A percentile compares a stretch with the other conserved stretches of the same genome.
Conservation (phyloP, 2,113 vertebrate genomes). For the Chiloscyllium plagiosum region DNA sequence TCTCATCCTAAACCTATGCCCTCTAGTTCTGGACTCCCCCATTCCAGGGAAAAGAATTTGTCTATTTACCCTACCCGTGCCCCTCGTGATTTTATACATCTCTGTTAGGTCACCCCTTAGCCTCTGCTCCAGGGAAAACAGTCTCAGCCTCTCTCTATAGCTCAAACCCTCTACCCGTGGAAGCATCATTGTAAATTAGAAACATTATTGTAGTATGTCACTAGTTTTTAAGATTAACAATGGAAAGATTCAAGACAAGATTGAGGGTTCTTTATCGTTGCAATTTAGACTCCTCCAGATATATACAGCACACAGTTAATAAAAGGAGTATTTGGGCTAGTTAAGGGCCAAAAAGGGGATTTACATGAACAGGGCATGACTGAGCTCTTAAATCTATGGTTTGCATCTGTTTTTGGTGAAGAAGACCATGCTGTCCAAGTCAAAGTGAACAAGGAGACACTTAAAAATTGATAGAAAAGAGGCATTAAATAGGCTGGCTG, state of each 20-base stretch:
- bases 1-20: too few species aligned
- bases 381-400: background rate
- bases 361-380: background rate
- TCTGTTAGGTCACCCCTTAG: too few species aligned
- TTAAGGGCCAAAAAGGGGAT: background rate
- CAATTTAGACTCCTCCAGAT: background rate
- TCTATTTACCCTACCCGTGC: too few species aligned
- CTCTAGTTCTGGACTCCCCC: too few species aligned
- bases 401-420: background rate
- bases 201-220: background rate
- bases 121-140: too few species aligned
- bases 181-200: background rate
- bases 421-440: background rate
- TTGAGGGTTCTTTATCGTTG: background rate
- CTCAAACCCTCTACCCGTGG: too few species aligned
- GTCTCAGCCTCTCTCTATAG: too few species aligned
- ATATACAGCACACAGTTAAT: too few species aligned
- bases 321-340: background rate
- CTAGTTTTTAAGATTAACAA: background rate
- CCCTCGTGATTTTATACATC: too few species aligned
- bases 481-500: background rate
- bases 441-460: background rate
- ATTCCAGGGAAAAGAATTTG: too few species aligned
- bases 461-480: too few species aligned
- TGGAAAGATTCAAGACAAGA: background rate